phyloP scores from a whole-genome alignment of 2,888 invertebrate genomes.

The Eupithecia abbreviata region DNA sequence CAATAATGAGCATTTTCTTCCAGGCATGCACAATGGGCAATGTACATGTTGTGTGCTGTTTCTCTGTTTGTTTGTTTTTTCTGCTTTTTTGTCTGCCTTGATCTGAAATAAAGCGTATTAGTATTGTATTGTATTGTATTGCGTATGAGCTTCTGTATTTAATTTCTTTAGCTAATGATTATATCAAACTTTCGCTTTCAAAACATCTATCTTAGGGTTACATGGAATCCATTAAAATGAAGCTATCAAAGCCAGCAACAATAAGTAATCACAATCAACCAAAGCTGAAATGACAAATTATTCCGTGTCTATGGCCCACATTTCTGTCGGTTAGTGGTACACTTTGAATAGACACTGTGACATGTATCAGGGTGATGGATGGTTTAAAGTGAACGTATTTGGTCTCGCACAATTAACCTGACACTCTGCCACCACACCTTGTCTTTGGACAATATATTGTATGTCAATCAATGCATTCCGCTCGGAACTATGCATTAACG shows the following conservation, averaged over 20 bases:
- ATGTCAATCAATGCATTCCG: conserved; percentile 71
- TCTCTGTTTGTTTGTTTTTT: too few relatives aligned
- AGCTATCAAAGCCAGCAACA: conserved; percentile 27
- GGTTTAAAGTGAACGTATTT: conserved; percentile 64
- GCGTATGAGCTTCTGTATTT: neutral
- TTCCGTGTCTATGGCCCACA: conserved; percentile 63
- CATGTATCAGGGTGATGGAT: conserved; percentile 71
- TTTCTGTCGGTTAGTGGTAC: conserved; percentile 66
- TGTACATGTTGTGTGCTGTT: too few relatives aligned
- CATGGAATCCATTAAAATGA: conserved; percentile 16
- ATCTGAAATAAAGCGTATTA: too few relatives aligned
- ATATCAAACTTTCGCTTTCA: neutral
- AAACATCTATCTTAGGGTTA: neutral
- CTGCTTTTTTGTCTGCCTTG: too few relatives aligned
- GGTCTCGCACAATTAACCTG: conserved; percentile 72
- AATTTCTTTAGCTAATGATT: neutral
- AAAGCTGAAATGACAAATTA: conserved; percentile 66
- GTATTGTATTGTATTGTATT: too few relatives aligned
- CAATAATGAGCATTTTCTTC: too few relatives aligned
- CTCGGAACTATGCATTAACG: conserved; percentile 65
- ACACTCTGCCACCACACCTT: conserved; percentile 74
- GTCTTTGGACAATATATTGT: conserved; percentile 74
- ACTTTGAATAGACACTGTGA: conserved; percentile 63
- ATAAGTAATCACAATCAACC: conserved; percentile 32
- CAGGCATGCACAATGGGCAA: too few relatives aligned